These are phyloP conservation scores for Talpa occidentalis DNA, from an alignment of 2,113 vertebrate species.

Conservation along the genomic window DNA sequence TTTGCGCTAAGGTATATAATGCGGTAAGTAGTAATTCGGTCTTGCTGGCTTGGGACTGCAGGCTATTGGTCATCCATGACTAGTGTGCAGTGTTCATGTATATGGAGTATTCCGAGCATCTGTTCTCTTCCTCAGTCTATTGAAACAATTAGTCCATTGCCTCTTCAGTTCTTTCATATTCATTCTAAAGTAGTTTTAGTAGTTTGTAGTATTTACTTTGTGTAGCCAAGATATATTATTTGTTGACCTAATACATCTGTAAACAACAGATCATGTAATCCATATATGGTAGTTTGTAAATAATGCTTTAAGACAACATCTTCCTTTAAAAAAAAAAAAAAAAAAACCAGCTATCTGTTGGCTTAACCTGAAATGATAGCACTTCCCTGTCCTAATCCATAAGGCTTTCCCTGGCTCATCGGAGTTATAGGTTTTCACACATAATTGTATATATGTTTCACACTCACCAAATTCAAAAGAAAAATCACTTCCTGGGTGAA, in stretches of 20 bases:
- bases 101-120: background rate
- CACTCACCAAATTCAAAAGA: background rate
- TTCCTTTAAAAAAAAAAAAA: background rate
- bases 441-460: background rate
- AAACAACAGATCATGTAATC: background rate
- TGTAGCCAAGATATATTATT: background rate
- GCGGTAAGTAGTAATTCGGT: background rate
- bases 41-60: background rate
- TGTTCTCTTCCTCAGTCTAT: background rate
- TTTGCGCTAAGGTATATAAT: background rate
- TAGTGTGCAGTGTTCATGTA: background rate
- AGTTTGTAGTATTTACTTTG: background rate
- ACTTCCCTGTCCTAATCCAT: background rate
- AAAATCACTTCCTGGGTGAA: background rate
- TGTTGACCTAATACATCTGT: background rate
- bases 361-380: no score
- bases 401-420: background rate
- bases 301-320: background rate
- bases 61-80: background rate
- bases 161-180: background rate
- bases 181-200: background rate
- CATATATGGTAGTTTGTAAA: conserved; percentile 14
- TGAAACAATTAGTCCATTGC: background rate
- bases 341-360: no score
- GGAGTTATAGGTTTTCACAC: background rate